phyloP scores from a whole-genome alignment of 2,797 vertebrate genomes.

The Pithecia hirsuta region DNA sequence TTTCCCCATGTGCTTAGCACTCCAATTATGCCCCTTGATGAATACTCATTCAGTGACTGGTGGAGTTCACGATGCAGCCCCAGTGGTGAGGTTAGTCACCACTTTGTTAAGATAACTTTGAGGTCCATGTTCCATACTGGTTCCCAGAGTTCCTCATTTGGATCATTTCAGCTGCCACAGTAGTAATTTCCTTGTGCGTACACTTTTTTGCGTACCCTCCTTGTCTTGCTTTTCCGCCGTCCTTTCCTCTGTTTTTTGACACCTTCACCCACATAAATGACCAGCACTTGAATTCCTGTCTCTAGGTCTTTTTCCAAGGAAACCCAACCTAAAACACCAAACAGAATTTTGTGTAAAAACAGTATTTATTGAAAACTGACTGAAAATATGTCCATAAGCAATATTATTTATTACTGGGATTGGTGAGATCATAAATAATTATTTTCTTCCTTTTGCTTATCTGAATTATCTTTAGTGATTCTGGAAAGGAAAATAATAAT shows the following conservation, averaged over 20 bases:
- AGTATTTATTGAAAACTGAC: neutral
- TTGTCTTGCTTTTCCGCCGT: neutral
- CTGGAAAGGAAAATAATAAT: neutral
- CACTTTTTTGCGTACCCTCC: neutral
- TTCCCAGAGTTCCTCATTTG: neutral
- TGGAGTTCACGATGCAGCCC: rapidly evolving
- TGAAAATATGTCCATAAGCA: neutral
- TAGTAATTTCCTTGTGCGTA: neutral
- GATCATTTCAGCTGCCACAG: neutral
- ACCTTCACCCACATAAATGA: neutral
- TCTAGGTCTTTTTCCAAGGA: neutral
- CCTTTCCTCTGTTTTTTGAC: neutral
- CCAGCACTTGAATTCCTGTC: neutral
- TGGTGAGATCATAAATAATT: neutral
- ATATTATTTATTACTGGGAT: neutral
- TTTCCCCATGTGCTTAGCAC: neutral
- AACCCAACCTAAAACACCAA: neutral
- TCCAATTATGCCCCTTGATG: neutral
- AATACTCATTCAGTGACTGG: neutral
- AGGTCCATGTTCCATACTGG: neutral
- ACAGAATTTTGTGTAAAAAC: neutral
- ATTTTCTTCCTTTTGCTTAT: conserved; percentile 30
- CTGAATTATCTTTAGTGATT: neutral
- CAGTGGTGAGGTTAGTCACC: neutral
- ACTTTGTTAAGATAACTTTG: neutral